Evolutionary conservation across 1,140 invertebrate genomes (phyloP), one percentile per base, ranked within the genome.

Genomic region (Dufourea novaeangliae): DNA sequence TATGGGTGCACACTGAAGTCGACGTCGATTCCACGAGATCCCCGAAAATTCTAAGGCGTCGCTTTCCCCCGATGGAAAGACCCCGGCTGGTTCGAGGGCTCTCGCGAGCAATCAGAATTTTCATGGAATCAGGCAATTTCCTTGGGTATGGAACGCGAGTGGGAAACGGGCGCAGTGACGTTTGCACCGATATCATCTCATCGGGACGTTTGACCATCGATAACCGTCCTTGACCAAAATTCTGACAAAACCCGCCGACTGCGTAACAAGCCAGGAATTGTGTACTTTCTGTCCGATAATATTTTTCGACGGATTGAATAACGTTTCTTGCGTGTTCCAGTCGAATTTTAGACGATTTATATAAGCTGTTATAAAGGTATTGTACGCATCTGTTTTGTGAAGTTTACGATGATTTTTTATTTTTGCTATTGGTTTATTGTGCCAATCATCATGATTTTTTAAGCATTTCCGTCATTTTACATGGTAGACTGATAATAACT

Each of bases 81-180:
- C 44, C 12, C n/a, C 22, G 6, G 12, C 12, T 1, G 20, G 63
- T 44, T 50, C 20, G 14, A 37, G 39, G 27, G 41, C 11, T 6
- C 3, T 14, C 34, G 27, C 25, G 11, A n/a, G 74, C 12, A 41
- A 63, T 63, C 29, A 68, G 68, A 79, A 82, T 83, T 82, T 72
- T 82, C 22, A 67, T 52, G 41, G 44, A 52, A 39, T 62, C 44
- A 29, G 44, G 32, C 27, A 32, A 72, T 67, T 57, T 61, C 5
- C 25, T n/a, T 50, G 27, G 1, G 8, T 10, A 8, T 27, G 29
- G 17, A 6, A 11, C 37, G 32, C 22, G 20, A n/a, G 46, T 7
- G 66, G 66, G n/a, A 17, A 41, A n/a, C 25, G 27, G n/a, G 27
- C 14, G 27, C 29, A 22, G 17, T 7, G 17, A 44, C 14, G 12